Base-by-base conservation (phyloP, 2,113 vertebrate genomes). In the Ovis canadensis region DNA sequence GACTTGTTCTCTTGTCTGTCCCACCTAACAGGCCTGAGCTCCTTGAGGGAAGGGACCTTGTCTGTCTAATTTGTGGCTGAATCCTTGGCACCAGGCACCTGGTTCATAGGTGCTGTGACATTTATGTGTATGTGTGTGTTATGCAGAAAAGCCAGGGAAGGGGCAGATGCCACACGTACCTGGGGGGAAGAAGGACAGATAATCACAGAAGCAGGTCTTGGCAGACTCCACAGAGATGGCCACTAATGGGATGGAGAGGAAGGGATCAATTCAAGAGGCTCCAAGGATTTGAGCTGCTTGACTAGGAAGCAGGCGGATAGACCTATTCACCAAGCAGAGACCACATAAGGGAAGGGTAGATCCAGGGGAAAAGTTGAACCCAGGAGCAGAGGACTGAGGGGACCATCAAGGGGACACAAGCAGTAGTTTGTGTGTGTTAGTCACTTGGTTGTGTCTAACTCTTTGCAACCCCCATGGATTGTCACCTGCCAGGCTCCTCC, bases 181-280 rank as follows among this genome's bases (percentile, higher is more conserved):
- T 21, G 11, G 15, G 90, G 11, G 23, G 88, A 90, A 25, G 62
- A 93, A 13, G 21, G 45, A 67, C 15, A 88, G 59, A 62, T 55
- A 91, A 96, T 81, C 91, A 92, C 19, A 88, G 33, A 90, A 80
- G 16, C 31, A 50, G 40, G n/a, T 71, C n/a, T 96, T 95, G 74
- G 86, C 81, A 71, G 45, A 91, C 62, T 93, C 50, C 77, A 55
- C 33, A 94, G 57, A 92, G 29, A 12, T 48, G 81, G 45, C 45
- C 84, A 88, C 27, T 48, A 74, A 48, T 81, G 71, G 36, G 33
- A 88, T 52, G 1, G 74, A 27, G 25, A 84, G 25, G 23, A 50
- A 27, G 81, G 57, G 52, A 54, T 93, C 64, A 96, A 83, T 5
- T 88, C 21, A 89, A 81, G 54, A 93, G 77, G 36, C 31, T 64